Base-by-base conservation (phyloP, 2,888 invertebrate species). In the Rapana venosa region DNA sequence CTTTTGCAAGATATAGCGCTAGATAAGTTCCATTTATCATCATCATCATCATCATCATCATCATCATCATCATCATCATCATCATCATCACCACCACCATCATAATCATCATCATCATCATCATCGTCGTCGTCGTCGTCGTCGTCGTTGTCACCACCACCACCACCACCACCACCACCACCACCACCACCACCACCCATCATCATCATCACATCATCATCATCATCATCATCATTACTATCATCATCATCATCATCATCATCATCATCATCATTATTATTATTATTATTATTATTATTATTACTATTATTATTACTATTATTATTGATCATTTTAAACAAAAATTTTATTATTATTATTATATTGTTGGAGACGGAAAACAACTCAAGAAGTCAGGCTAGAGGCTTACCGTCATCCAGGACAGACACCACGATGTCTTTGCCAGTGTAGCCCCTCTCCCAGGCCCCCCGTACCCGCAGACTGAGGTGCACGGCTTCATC, bases 401-500 rank as follows among this genome's bases (percentile, higher is more conserved):
- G 36, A 26, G 35, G 90, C 94, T 91, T 93, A 96, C 99, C 99
- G 96, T 99, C 98, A 95, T 99, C 98, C 47, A 99, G 96, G 88
- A 99, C 97, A 0, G 98, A 97, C 6, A 99, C 97, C 86, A 97
- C 97, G 5, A 98, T 97, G 1, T 98, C 98, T 92, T 97, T 97
- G 36, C 98, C 98, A 17, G 98, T 98, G 95, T 97, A 97, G 13
- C 98, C 98, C 95, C 97, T 97, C 90, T 97, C 97, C 97, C 98
- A 99, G 2, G 98, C 97, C 0, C 98, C 98, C 66, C 98, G 95
- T 13, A 98, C 98, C 95, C 98, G 98, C 90, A 98, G 97, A 96
- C 98, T 98, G 91, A 98, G 96, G 66, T 66, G 66, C 1, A 87
- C 32, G 0, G 15, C 58, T 17, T 36, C 26, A 79, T 58, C 79